Evolutionary conservation across 2,797 vertebrate species (phyloP).

Genomic region (Tamandua tetradactyla): DNA sequence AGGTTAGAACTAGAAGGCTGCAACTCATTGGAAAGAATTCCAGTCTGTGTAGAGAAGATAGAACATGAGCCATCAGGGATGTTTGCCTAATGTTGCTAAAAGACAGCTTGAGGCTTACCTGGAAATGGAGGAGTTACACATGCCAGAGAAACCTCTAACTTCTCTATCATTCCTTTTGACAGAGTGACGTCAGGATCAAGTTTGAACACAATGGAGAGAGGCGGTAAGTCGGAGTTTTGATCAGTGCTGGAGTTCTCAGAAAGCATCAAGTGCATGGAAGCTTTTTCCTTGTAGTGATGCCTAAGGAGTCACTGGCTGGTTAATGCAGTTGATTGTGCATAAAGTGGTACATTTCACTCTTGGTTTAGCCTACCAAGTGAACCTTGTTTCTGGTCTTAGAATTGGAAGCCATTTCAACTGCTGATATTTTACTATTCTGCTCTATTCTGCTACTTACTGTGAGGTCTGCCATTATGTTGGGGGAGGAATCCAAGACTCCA

Average conservation of each 20-base stretch:
- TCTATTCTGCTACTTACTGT: neutral
- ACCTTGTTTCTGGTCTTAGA: constrained; percentile 27
- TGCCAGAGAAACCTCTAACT: constrained; percentile 69
- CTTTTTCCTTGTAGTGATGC: neutral
- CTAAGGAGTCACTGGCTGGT: neutral
- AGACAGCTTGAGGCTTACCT: neutral
- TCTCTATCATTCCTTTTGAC: constrained; percentile 71
- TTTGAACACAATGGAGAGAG: constrained; percentile 96
- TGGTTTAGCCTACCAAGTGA: neutral
- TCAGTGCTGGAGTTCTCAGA: neutral
- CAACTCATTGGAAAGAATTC: constrained; percentile 30
- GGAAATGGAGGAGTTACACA: neutral
- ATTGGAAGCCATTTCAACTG: constrained; percentile 41
- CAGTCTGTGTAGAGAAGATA: neutral
- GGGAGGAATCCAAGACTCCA: neutral
- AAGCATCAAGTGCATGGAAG: neutral
- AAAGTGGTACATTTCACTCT: neutral
- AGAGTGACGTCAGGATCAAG: constrained; percentile 92
- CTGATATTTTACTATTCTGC: constrained; percentile 32
- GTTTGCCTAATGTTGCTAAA: constrained; percentile 34
- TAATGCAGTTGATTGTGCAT: neutral
- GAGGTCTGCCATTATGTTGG: neutral
- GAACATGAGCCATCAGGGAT: neutral
- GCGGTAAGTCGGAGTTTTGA: constrained; percentile 86
- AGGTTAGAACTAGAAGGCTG: constrained; percentile 16